Evolutionary conservation across 2,888 invertebrate genomes (phyloP), one percentile per base, ranked within the genome.

Genomic region (Molorchus minor): DNA sequence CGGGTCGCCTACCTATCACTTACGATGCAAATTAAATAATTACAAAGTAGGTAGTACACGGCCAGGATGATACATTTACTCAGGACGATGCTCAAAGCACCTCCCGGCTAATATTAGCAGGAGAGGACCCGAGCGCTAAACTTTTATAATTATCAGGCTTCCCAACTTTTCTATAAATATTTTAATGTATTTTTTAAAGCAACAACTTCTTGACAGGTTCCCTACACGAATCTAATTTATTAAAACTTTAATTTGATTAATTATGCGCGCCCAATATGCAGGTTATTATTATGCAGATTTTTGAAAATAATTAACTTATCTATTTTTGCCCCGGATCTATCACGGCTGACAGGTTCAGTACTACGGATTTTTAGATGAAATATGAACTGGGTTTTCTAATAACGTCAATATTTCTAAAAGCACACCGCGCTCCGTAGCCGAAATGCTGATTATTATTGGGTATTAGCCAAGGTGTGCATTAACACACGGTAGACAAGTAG

Each of bases 11-110:
- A 78, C 76, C 76, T 78, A 78, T 78, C 78, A 77, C 77, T 77
- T 78, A 75, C 77, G 77, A 79, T 79, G 79, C 77, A 79, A 79
- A 79, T 79, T 79, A 78, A 78, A 79, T 79, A 78, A 79, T 79
- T 79, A 78, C 75, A 76, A 78, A 79, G 77, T 78, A 76, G 75
- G 75, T 76, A 74, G 73, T 67, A 71, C 70, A 71, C 66, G 65
- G 62, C 59, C 59, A 65, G 67, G 73, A 75, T 73, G 75, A 75
- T 74, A 74, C 73, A 72, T 75, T 73, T 73, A 72, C 74, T 69
- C 63, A 58, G 65, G 69, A 72, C 71, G 69, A 71, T 72, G 72
- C 66, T 73, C 75, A 75, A 76, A 76, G 75, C 71, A 71, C 73
- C 71, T 68, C 61, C 67, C 69, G 64, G 65, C 65, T 70, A 70